Conservation (phyloP, 2,797 vertebrate genomes). For the Artibeus lituratus region DNA sequence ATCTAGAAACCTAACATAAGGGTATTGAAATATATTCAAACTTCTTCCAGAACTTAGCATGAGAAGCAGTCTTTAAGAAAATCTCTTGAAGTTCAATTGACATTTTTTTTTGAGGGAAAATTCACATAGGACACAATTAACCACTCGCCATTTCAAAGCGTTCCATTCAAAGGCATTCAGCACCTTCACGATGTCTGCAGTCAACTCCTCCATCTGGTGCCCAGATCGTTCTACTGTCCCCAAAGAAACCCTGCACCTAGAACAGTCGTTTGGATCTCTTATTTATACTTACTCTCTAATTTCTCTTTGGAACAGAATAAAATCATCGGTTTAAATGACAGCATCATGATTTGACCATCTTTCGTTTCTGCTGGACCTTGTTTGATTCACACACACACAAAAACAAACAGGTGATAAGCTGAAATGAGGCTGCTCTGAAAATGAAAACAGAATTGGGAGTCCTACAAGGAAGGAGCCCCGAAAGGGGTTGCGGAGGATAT, state of each 20-base stretch:
- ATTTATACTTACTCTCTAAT: constrained; percentile 19
- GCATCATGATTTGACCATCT: neutral
- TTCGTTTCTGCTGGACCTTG: constrained; percentile 28
- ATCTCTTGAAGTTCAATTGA: neutral
- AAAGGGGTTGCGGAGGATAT: neutral
- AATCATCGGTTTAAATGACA: neutral
- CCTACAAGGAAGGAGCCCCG: neutral
- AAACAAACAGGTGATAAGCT: neutral
- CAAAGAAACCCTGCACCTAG: neutral
- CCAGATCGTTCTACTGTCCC: neutral
- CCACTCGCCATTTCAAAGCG: neutral
- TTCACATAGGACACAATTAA: neutral
- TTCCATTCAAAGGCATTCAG: neutral
- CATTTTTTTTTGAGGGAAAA: neutral
- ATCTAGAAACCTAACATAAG: neutral
- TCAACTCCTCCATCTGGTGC: neutral
- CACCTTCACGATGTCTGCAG: neutral
- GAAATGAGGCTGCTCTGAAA: constrained; percentile 9
- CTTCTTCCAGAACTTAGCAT: neutral
- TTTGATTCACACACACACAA: neutral
- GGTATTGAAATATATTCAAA: neutral
- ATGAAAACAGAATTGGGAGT: neutral
- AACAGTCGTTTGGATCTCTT: neutral
- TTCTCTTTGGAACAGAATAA: constrained; percentile 21
- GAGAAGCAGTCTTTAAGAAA: neutral